These are phyloP conservation scores for Periplaneta americana DNA, from an alignment of 1,140 invertebrate species.

Conservation along the genomic window DNA sequence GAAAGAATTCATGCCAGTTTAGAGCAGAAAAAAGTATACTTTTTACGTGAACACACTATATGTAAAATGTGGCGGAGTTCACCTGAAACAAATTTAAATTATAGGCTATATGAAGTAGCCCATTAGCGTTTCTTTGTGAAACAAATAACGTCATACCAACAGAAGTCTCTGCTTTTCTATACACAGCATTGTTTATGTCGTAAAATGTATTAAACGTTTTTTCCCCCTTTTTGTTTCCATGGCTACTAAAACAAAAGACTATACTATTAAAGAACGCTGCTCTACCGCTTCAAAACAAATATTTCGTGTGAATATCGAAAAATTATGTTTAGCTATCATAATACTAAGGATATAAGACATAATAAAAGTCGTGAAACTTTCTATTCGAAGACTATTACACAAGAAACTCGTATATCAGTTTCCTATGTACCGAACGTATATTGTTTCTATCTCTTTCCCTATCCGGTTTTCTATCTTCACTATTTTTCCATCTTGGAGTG, in stretches of 20 bases:
- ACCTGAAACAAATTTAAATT: too few species aligned
- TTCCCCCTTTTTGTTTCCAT: neutral
- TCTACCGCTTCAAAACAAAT: neutral
- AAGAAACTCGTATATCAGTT: neutral
- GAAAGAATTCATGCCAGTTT: too few species aligned
- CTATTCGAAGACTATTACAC: neutral
- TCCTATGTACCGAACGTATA: too few species aligned
- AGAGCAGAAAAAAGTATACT: too few species aligned
- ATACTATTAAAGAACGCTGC: neutral
- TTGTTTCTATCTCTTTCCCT: neutral
- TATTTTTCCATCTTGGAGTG: neutral
- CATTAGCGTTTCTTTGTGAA: too few species aligned
- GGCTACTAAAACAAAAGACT: neutral
- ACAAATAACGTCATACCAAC: too few species aligned
- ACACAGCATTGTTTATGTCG: neutral
- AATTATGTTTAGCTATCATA: neutral
- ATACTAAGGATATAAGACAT: neutral
- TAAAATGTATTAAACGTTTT: neutral
- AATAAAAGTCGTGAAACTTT: neutral
- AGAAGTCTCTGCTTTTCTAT: neutral
- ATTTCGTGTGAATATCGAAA: neutral
- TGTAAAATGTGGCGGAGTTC: too few species aligned
- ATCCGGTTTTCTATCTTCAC: neutral
- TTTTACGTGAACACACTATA: too few species aligned
- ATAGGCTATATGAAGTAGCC: too few species aligned